Conservation (phyloP, 2,888 invertebrate genomes). For the Stomorhina lunata region DNA sequence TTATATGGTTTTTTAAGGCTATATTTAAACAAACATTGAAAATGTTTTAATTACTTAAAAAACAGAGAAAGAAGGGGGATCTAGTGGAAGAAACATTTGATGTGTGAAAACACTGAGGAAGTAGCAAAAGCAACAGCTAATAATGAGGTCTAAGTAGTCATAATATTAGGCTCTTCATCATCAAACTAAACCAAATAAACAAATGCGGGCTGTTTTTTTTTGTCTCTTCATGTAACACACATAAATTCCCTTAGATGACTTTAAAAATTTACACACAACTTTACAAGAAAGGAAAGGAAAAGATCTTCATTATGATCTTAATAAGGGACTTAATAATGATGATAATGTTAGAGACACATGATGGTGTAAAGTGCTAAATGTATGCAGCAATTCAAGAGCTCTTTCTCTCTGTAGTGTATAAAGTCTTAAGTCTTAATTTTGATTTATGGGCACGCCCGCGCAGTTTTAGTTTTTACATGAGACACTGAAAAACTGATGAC, state of each 20-base stretch:
- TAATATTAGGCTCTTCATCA: conserved; percentile 63
- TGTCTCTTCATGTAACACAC: conserved; percentile 44
- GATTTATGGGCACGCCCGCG: conserved; percentile 78
- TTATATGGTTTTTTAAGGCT: conserved; percentile 39
- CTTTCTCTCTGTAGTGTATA: conserved; percentile 7
- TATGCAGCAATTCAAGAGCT: conserved; percentile 14
- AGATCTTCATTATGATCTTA: no score
- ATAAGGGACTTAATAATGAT: no score
- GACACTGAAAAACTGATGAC: conserved; percentile 49
- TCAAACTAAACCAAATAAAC: conserved; percentile 57
- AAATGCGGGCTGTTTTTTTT: conserved; percentile 59
- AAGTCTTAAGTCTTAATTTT: conserved; percentile 74
- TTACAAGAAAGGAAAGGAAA: no score
- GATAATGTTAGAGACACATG: no score
- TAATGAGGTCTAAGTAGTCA: conserved; percentile 65
- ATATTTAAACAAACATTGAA: conserved; percentile 30
- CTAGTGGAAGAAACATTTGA: not conserved
- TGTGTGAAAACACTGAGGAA: conserved; percentile 9
- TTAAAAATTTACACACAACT: no score
- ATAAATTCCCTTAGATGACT: conserved; percentile 50
- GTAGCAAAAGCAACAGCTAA: conserved; percentile 38
- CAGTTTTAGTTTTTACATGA: conserved; percentile 63
- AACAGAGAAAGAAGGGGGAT: not conserved
- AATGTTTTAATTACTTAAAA: conserved; percentile 58
- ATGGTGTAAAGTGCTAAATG: conserved; percentile 42